phyloP scores from a whole-genome alignment of 2,113 vertebrate species.

The Apodemus speciosus region DNA sequence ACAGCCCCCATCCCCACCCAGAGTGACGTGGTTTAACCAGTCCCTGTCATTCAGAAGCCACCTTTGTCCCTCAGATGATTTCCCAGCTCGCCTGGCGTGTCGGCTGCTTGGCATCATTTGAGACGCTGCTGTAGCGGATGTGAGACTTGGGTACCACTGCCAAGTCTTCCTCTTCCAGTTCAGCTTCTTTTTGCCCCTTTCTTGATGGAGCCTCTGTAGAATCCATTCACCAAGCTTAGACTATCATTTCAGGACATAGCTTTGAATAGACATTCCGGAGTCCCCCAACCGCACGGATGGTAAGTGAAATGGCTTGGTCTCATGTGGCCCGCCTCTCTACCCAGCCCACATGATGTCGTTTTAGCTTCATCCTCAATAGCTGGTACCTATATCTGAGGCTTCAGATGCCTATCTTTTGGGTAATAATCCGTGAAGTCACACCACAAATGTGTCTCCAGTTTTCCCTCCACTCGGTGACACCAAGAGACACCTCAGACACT shows the following conservation, averaged over 20 bases:
- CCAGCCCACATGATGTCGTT: neutral
- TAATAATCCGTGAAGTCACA: rapidly evolving
- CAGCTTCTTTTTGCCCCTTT: neutral
- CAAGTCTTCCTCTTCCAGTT: neutral
- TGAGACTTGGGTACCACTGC: neutral
- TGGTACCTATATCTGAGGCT: neutral
- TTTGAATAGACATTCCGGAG: too few species aligned
- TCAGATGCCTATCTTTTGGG: neutral
- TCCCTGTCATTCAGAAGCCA: neutral
- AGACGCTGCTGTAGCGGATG: neutral
- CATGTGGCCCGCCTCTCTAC: neutral
- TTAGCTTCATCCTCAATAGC: neutral
- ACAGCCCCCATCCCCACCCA: too few species aligned
- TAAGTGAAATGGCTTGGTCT: too few species aligned
- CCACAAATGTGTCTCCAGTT: neutral
- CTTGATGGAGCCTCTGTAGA: neutral
- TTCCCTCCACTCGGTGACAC: rapidly evolving
- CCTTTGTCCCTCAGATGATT: neutral
- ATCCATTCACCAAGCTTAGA: neutral
- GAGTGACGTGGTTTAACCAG: too few species aligned
- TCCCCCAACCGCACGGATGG: too few species aligned
- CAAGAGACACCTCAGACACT: neutral
- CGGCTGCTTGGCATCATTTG: too few species aligned
- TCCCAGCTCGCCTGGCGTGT: neutral
- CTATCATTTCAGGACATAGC: neutral